Base-by-base conservation (phyloP, 2,888 invertebrate genomes). In the Tenthredo distinguenda region DNA sequence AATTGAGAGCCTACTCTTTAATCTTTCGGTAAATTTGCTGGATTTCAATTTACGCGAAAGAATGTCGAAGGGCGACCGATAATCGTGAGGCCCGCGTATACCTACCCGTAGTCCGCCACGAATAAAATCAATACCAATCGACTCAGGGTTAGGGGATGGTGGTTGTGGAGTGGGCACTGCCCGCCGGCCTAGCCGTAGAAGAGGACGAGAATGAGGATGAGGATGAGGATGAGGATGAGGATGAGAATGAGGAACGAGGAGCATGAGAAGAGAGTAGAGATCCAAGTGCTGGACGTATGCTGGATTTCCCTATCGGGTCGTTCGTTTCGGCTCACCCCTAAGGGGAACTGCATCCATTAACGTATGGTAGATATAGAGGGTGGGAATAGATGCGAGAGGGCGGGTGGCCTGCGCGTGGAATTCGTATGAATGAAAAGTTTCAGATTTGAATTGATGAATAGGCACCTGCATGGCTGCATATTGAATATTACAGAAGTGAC, bases 281-380 rank as follows among this genome's bases (percentile, higher is more conserved):
- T 77, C 77, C 85, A 31, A 71, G 68, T 55, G 86, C 81, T 85
- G 86, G 85, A 87, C 89, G 88, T 87, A 86, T 87, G 89, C 87
- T 89, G 90, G 91, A 92, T 93, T 92, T 92, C 92, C 92, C 92
- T 91, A 91, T 92, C 92, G 92, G 90, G 91, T 89, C 91, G 90
- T 92, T 92, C 90, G 88, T 92, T 92, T 90, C 88, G 90, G 90
- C 91, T 89, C 90, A 89, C 90, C 90, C 91, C 90, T 87, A 86
- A 89, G 90, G 90, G 90, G 86, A 89, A 88, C 90, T 89, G 90
- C 90, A 90, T 91, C 91, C 92, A 92, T 92, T 92, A 92, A 91
- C 90, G 91, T 89, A 89, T 89, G 87, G 86, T 87, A 87, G 86
- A 84, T 37, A 34, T 21, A 15, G 81, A 47, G 81, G 62, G 55